Conservation (phyloP, 1,140 invertebrate species). For the Achatina immaculata region DNA sequence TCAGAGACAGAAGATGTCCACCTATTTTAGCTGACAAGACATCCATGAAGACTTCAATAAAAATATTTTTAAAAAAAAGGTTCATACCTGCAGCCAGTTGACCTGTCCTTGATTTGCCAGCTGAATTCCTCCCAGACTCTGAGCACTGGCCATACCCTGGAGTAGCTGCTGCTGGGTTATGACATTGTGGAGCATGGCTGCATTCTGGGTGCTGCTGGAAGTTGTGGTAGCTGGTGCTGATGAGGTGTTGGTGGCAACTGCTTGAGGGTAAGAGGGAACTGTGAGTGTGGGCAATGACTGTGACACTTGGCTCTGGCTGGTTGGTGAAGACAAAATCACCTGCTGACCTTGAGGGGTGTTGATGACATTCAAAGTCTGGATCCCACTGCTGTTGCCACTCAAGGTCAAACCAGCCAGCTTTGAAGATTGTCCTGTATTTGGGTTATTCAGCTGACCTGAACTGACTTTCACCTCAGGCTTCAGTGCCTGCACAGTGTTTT, state of each 20-base stretch:
- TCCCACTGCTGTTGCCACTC: not conserved
- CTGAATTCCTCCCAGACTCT: constrained; percentile 40
- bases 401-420: constrained; percentile 28
- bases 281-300: constrained; percentile 30
- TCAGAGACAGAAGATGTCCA: too few species aligned
- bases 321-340: constrained; percentile 31
- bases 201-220: constrained; percentile 62
- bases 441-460: constrained; percentile 28
- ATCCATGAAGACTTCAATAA: too few species aligned
- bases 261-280: constrained; percentile 46
- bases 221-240: constrained; percentile 67
- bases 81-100: constrained; percentile 56
- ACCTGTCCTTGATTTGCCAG: constrained; percentile 53
- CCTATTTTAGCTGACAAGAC: too few species aligned
- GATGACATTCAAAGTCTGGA: constrained; percentile 37
- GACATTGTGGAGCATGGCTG: constrained; percentile 48
- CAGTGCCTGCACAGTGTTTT: not conserved
- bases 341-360: constrained; percentile 40
- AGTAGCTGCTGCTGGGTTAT: constrained; percentile 44
- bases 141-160: constrained; percentile 9
- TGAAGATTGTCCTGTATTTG: not conserved
- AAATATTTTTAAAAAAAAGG: too few species aligned
- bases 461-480: not conserved
- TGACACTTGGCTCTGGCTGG: constrained; percentile 13
- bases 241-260: constrained; percentile 74